phyloP scores from a whole-genome alignment of 2,113 vertebrate genomes.

The Ptilonorhynchus violaceus region DNA sequence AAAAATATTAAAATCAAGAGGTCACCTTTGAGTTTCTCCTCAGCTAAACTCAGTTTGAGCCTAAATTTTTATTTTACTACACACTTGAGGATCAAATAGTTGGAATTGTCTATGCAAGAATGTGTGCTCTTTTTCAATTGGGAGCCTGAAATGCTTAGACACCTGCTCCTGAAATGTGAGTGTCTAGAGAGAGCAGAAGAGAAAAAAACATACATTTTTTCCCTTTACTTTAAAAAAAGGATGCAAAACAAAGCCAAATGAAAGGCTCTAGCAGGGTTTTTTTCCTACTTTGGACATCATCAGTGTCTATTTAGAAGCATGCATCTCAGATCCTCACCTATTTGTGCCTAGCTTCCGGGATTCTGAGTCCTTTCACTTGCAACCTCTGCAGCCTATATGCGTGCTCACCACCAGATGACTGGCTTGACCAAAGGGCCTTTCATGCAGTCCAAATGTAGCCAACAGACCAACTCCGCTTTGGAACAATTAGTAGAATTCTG shows the following conservation, averaged over 20 bases:
- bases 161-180: not conserved
- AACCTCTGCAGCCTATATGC: not conserved
- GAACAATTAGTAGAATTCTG: not conserved
- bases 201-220: not conserved
- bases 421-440: not conserved
- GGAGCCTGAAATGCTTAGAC: not conserved
- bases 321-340: not conserved
- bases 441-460: not conserved
- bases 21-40: not conserved
- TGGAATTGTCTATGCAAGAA: not conserved
- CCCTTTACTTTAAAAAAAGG: not conserved
- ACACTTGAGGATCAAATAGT: not conserved
- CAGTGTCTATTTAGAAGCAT: not conserved
- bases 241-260: not conserved
- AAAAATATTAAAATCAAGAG: not conserved
- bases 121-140: not conserved
- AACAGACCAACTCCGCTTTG: not conserved
- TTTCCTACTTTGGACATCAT: not conserved
- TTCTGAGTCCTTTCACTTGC: not conserved
- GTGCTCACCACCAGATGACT: not conserved
- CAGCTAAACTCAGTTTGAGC: not conserved
- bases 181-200: not conserved
- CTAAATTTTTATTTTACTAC: not conserved
- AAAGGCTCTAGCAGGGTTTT: accelerated
- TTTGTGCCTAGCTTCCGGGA: not conserved